Conservation (phyloP, 2,888 invertebrate genomes). For the Disparrhopalites patrizii region DNA sequence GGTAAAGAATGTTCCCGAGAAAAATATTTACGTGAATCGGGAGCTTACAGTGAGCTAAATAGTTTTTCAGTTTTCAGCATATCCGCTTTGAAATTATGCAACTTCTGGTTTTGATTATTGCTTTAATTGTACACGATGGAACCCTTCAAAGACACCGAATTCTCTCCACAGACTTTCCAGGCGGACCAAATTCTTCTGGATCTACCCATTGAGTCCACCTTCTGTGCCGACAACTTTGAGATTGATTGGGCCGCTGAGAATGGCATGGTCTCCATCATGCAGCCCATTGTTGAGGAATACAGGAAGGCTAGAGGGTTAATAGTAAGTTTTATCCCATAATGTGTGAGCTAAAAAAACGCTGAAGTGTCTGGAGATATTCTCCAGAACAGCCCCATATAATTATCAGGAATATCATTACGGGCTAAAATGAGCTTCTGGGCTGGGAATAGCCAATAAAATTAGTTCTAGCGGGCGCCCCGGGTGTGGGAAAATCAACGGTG, state of each 20-base stretch:
- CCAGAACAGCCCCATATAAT: not conserved
- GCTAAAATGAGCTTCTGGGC: not conserved
- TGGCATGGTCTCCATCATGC: conserved; percentile 29
- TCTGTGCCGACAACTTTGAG: conserved; percentile 39
- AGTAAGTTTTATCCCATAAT: no score
- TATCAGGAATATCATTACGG: no score
- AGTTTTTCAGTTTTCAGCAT: no score
- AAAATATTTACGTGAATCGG: conserved; percentile 53
- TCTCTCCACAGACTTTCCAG: conserved; percentile 37
- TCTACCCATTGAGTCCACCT: conserved; percentile 41
- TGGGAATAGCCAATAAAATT: conserved; percentile 39
- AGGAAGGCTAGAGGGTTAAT: conserved; percentile 22
- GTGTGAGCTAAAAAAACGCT: no score
- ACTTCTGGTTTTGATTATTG: no score
- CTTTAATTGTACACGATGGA: no score
- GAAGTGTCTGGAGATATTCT: not conserved
- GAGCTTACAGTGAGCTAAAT: conserved; percentile 35
- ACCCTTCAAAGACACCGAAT: no score
- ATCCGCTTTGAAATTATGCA: no score
- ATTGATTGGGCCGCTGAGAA: conserved; percentile 36
- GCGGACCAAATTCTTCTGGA: conserved; percentile 42
- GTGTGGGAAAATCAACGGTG: conserved; percentile 42
- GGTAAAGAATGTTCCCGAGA: conserved; percentile 57
- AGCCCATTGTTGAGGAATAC: conserved; percentile 26
- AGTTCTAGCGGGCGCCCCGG: conserved; percentile 41